A percentile compares a stretch with the other conserved stretches of the same genome.
Evolutionary conservation across 1,140 invertebrate genomes (phyloP).

Genomic region (Triops cancriformis): DNA sequence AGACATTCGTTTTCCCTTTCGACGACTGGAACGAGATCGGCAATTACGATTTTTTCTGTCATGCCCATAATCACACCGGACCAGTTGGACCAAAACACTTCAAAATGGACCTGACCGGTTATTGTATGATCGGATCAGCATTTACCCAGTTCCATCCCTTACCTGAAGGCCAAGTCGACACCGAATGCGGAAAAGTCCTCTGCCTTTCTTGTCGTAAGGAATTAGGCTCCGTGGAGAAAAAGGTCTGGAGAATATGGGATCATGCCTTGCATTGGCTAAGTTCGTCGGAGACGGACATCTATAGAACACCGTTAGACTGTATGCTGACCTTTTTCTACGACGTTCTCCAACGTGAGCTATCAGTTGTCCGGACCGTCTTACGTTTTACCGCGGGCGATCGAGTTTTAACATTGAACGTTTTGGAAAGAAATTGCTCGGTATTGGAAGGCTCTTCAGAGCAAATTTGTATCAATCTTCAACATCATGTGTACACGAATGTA

Average conservation of each 20-base stretch:
- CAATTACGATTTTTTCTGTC: constrained; percentile 1
- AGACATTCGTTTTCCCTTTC: background rate
- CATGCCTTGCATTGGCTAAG: background rate
- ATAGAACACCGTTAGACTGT: background rate
- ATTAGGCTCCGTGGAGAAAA: background rate
- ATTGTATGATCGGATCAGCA: background rate
- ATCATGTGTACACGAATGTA: background rate
- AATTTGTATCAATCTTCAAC: background rate
- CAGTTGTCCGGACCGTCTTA: background rate
- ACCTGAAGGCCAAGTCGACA: background rate
- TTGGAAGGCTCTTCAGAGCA: background rate
- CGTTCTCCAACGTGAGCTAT: background rate
- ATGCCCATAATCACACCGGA: background rate
- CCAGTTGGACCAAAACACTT: background rate
- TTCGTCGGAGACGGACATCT: background rate
- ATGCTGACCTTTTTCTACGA: background rate
- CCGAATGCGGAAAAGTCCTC: background rate
- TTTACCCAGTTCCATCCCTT: background rate
- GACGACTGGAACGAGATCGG: background rate
- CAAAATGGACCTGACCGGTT: background rate
- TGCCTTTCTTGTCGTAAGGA: background rate
- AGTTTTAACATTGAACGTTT: background rate
- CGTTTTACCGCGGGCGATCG: background rate
- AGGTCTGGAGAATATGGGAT: background rate
- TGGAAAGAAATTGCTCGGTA: background rate